Evolutionary conservation across 2,113 vertebrate genomes (phyloP).

Genomic region (Catharus fuscescens): DNA sequence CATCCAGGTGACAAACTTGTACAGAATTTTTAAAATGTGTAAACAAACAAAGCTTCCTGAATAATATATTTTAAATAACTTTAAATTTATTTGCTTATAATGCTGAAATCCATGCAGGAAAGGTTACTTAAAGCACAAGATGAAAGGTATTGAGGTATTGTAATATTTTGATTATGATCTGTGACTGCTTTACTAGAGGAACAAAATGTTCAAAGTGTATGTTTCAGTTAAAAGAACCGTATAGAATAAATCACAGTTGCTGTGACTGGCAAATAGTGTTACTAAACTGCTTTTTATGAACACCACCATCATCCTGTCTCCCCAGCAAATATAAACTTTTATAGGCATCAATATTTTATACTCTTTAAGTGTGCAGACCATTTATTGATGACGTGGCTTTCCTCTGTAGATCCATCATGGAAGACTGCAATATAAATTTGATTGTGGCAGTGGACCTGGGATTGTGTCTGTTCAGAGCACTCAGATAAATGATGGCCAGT

Average conservation of each 20-base stretch:
- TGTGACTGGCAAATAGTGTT: background rate
- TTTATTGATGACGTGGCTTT: background rate
- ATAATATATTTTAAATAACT: background rate
- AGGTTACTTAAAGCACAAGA: background rate
- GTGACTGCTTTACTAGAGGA: background rate
- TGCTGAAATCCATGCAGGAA: background rate
- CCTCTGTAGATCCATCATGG: slow-evolving; percentile 88
- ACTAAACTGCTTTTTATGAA: background rate
- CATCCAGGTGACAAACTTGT: background rate
- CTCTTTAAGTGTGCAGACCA: background rate
- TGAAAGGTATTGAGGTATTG: background rate
- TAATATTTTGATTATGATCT: background rate
- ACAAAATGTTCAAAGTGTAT: background rate
- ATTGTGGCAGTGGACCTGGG: slow-evolving; percentile 95
- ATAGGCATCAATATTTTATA: background rate
- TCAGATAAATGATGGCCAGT: slow-evolving; percentile 92
- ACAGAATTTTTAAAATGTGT: background rate
- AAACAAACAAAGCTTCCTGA: background rate
- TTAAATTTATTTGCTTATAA: background rate
- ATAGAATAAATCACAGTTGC: background rate
- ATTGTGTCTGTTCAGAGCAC: slow-evolving; percentile 94
- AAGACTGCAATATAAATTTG: slow-evolving; percentile 94
- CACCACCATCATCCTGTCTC: background rate
- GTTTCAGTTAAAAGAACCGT: background rate
- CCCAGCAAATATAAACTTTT: background rate